Conservation (phyloP, 1,140 invertebrate species). For the Ips typographus region DNA sequence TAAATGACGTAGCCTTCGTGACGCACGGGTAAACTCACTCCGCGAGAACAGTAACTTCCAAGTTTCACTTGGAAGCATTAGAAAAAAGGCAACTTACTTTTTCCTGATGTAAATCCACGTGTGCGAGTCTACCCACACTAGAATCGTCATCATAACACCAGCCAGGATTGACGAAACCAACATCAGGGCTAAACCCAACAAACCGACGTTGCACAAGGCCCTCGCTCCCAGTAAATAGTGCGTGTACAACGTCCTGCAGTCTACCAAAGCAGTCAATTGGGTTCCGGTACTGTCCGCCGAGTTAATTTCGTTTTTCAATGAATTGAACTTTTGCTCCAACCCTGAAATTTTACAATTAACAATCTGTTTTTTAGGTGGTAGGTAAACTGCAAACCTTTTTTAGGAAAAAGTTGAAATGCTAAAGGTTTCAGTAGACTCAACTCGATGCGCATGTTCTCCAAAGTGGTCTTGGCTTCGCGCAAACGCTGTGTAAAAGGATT, state of each 20-base stretch:
- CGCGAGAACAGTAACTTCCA: background rate
- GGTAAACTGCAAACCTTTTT: constrained; percentile 43
- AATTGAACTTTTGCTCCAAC: constrained; percentile 69
- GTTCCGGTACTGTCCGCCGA: constrained; percentile 62
- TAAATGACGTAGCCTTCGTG: no score
- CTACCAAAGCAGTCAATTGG: constrained; percentile 68
- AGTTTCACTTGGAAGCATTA: background rate
- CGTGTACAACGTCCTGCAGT: constrained; percentile 76
- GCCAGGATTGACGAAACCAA: constrained; percentile 79
- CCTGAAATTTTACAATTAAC: constrained; percentile 39
- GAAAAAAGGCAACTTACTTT: constrained; percentile 60
- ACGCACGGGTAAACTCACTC: no score
- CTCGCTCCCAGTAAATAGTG: constrained; percentile 76
- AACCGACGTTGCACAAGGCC: constrained; percentile 76
- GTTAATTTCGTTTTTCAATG: constrained; percentile 70
- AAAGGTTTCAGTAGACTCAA: constrained; percentile 62
- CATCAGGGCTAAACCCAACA: constrained; percentile 82
- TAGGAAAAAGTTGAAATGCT: constrained; percentile 61
- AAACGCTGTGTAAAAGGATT: constrained; percentile 79
- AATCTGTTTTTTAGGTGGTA: background rate
- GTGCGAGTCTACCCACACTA: constrained; percentile 92
- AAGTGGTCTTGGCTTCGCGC: constrained; percentile 71
- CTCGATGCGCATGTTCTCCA: constrained; percentile 68
- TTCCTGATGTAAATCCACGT: constrained; percentile 96
- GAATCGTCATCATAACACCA: constrained; percentile 84